Percentiles rank a stretch among this genome's conserved stretches.
Evolutionary conservation across 2,113 vertebrate species (phyloP).

Genomic region (Phylloscopus trochilus): DNA sequence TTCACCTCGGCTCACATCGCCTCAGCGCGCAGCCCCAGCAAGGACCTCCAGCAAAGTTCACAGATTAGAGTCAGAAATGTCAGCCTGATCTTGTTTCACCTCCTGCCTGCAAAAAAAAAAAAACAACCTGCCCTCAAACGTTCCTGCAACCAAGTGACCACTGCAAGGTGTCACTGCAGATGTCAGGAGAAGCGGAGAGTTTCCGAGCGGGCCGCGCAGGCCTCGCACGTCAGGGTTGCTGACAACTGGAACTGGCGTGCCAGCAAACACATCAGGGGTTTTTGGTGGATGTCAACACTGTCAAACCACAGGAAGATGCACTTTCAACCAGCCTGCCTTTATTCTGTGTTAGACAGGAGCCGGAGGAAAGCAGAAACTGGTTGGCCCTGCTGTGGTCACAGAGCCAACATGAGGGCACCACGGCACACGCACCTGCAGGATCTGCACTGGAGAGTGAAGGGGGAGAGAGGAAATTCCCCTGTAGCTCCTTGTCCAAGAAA

Average conservation of each 20-base stretch:
- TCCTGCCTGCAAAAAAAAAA: neutral
- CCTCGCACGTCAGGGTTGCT: neutral
- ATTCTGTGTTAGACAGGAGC: neutral
- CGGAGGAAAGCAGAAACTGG: neutral
- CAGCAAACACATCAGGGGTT: neutral
- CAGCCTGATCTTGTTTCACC: conserved; percentile 2
- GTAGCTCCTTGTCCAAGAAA: neutral
- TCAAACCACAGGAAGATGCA: neutral
- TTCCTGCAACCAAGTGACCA: neutral
- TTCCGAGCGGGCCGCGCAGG: accelerated
- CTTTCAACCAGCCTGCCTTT: neutral
- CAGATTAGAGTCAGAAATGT: conserved; percentile 12
- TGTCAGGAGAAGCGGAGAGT: accelerated
- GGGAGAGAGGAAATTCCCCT: neutral
- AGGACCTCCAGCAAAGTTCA: conserved; percentile 7
- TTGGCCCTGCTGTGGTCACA: neutral
- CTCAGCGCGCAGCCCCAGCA: neutral
- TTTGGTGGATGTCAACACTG: neutral
- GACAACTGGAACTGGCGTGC: neutral
- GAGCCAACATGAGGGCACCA: accelerated
- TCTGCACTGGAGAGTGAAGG: accelerated
- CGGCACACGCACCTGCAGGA: accelerated
- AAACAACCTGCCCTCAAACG: accelerated
- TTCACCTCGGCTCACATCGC: neutral
- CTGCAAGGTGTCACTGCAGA: neutral